A percentile compares a stretch with the other conserved stretches of the same genome.
Evolutionary conservation across 2,113 vertebrate species (phyloP).

Genomic region (Cochlearius cochlearius): DNA sequence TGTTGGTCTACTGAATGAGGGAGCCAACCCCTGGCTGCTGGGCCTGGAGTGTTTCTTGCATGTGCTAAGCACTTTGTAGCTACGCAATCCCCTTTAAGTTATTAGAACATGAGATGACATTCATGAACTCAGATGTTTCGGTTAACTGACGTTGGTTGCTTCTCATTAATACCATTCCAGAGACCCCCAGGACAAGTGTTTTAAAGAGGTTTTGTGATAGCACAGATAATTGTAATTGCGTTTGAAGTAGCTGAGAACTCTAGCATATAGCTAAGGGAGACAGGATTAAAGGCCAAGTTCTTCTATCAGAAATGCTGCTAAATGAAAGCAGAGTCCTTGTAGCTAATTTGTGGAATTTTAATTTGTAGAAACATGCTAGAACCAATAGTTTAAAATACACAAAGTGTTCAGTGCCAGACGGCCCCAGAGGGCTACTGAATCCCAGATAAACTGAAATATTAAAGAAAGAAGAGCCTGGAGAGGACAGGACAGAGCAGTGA

Average conservation of each 20-base stretch:
- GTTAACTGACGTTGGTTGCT: neutral
- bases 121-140: neutral
- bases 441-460: constrained; percentile 42
- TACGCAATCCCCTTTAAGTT: neutral
- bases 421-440: neutral
- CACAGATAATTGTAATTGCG: neutral
- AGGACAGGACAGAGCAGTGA: neutral
- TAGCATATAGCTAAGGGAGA: neutral
- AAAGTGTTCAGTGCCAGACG: neutral
- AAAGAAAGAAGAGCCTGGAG: constrained; percentile 16
- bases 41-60: neutral
- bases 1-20: neutral
- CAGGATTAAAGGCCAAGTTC: constrained; percentile 36
- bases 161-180: constrained; percentile 6
- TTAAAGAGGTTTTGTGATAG: constrained; percentile 20
- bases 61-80: neutral
- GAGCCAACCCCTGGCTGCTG: neutral
- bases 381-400: constrained; percentile 7
- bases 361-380: constrained; percentile 19
- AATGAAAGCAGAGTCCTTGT: neutral
- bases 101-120: neutral
- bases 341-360: constrained; percentile 24
- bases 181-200: neutral
- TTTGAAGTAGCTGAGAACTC: constrained; percentile 6
- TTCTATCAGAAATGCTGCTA: constrained; percentile 12